These are phyloP conservation scores for Trichogramma dendrolimi DNA, from an alignment of 2,888 invertebrate species.

Conservation along the genomic window DNA sequence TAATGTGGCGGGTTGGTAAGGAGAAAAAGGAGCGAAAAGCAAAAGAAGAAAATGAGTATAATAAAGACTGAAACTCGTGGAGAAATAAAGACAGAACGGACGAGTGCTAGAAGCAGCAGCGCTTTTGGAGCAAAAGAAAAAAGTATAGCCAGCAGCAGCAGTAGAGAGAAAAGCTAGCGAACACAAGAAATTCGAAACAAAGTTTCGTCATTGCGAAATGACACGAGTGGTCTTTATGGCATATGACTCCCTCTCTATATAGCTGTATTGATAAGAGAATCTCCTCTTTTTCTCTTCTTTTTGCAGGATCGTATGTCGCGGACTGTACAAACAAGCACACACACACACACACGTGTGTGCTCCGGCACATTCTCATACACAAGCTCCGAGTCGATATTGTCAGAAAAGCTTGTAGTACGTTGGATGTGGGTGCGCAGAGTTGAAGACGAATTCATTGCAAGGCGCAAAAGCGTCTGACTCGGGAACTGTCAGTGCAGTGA, in stretches of 20 bases:
- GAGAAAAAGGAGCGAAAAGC: slow-evolving; percentile 9
- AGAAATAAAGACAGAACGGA: slow-evolving; percentile 25
- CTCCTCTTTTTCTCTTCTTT: slow-evolving; percentile 29
- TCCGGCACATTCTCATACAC: too few relatives aligned
- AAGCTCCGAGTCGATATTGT: too few relatives aligned
- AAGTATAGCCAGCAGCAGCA: slow-evolving; percentile 2
- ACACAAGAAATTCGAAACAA: slow-evolving; percentile 52
- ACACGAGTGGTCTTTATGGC: slow-evolving; percentile 61
- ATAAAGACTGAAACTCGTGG: slow-evolving; percentile 25
- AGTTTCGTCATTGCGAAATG: slow-evolving; percentile 59
- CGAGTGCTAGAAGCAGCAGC: slow-evolving; percentile 23
- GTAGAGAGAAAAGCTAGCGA: slow-evolving; percentile 26
- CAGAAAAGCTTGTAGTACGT: too few relatives aligned
- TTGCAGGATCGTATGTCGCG: neutral
- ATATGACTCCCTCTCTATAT: slow-evolving; percentile 40
- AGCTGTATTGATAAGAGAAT: slow-evolving; percentile 58
- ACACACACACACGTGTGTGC: too few relatives aligned
- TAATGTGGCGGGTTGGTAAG: slow-evolving; percentile 17
- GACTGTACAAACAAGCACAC: too few relatives aligned
- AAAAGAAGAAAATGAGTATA: slow-evolving; percentile 25
- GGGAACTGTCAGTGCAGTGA: slow-evolving; percentile 25
- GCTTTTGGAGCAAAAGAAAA: slow-evolving; percentile 15
- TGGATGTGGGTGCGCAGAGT: slow-evolving; percentile 18
- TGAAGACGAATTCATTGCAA: slow-evolving; percentile 24
- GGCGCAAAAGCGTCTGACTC: slow-evolving; percentile 43